Evolutionary conservation across 1,140 invertebrate genomes (phyloP), one percentile per base, ranked within the genome.

Genomic region (Xylocopa sonorina): DNA sequence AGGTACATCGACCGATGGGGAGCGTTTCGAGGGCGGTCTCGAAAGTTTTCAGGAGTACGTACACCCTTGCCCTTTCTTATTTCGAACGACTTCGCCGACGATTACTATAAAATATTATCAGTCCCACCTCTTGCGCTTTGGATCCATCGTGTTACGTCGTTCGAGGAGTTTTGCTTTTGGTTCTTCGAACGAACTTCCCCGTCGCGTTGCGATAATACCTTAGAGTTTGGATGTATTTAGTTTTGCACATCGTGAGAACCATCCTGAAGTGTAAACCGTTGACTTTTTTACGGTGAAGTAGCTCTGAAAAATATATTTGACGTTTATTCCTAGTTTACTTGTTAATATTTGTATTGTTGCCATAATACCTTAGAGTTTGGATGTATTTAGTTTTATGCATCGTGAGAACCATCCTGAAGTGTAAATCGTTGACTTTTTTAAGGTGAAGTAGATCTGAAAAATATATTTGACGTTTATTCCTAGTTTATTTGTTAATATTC

Each of bases 1-100:
- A 82, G 82, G 81, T 82, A 83, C 73, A 83, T 78, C 80, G 74
- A 66, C n/a, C 73, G 38, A 60, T 46, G 73, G 72, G 72, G 64
- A 76, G 51, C 74, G 51, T 76, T 57, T 51, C 74, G 51, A 63
- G 75, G 78, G 60, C 27, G 24, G 60, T 51, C 51, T 80, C 64
- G 58, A 83, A 84, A 84, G 67, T 84, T 84, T 71, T 38, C 46
- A 64, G 24, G 48, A 50, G 24, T 71, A 64, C 60, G 10, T 68
- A 68, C 21, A 51, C 82, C 58, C 51, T 76, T 63, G 32, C 68
- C 58, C 78, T 72, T 75, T 57, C n/a, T 57, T 60, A 60, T 62
- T 55, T 72, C 74, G 10, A 66, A 76, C 51, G 48, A 68, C 53
- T 76, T 76, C n/a, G 9, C 5, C 38, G 41, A 48, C 64, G 74